These are phyloP conservation scores for Drosophila ustulata DNA, from an alignment of 2,888 invertebrate species.

Conservation along the genomic window DNA sequence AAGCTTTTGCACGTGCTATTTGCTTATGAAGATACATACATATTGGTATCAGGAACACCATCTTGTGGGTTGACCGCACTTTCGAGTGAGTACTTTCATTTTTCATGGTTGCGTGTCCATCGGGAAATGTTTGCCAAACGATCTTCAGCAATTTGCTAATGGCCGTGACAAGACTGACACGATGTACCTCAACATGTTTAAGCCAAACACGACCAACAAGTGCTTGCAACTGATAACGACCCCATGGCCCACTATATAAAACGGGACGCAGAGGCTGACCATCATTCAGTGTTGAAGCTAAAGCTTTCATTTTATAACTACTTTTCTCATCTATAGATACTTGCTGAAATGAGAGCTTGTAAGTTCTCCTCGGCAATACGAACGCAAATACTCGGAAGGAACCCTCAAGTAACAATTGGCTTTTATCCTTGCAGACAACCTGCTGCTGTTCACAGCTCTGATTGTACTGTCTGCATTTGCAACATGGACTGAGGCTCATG, in stretches of 20 bases:
- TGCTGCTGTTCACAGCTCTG: conserved; percentile 35
- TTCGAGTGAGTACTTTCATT: conserved; percentile 14
- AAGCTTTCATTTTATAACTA: neutral
- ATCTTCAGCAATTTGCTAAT: conserved; percentile 43
- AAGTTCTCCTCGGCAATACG: conserved; percentile 13
- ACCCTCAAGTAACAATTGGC: neutral
- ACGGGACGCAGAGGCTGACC: neutral
- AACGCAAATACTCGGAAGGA: neutral
- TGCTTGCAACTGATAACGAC: conserved; percentile 40
- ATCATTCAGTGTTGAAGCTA: conserved; percentile 19
- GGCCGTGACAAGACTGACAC: conserved; percentile 14
- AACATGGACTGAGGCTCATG: conserved; percentile 23
- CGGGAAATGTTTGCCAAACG: conserved; percentile 2
- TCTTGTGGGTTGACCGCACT: neutral
- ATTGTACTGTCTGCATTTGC: conserved; percentile 38
- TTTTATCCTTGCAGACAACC: conserved; percentile 41
- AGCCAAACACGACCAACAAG: conserved; percentile 23
- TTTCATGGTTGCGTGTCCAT: conserved; percentile 3
- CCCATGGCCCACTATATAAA: conserved; percentile 29
- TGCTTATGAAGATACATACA: neutral
- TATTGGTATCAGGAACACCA: neutral
- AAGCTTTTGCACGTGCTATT: neutral
- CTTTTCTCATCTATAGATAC: neutral
- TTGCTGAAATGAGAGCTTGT: conserved; percentile 53
- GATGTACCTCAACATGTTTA: conserved; percentile 1